Base-by-base conservation (phyloP, 1,140 invertebrate genomes). In the Rhizoglyphus robini region DNA sequence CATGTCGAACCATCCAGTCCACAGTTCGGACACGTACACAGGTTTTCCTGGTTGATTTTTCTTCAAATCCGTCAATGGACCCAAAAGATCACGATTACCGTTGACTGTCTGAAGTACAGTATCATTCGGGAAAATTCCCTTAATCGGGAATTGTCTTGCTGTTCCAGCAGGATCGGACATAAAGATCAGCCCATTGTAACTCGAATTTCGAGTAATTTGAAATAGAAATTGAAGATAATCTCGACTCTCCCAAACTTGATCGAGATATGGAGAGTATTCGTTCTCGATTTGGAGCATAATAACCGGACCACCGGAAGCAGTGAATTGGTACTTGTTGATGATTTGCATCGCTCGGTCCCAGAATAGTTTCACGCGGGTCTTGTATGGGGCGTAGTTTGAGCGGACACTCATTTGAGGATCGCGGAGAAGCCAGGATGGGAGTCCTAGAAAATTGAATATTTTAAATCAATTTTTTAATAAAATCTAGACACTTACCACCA, bases 361-460 rank as follows among this genome's bases (percentile, higher is more conserved):
- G 27, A 61, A 65, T n/a, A 5, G 1, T 20, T 18, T 4, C 8
- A 71, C 67, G 61, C 69, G 65, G 20, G 68, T 66, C 3, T 77
- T 69, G 65, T 75, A 78, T 18, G 41, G 15, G 8, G 23, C 1
- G 48, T 71, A 54, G 58, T 59, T 57, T n/a, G 64, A 47, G 47
- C 70, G 63, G 20, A 71, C 1, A 29, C 46, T 51, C 65, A 70
- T 70, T 11, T 46, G 13, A n/a, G 62, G 66, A 47, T 66, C 65
- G 54, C 57, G 32, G 18, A 68, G n/a, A 4, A 78, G 64, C 75
- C 76, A 78, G 4, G 69, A 70, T 34, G 77, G 77, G 58, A 78
- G 70, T n/a, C n/a, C n/a, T n/a, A n/a, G n/a, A n/a, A n/a, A n/a
- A n/a, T n/a, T n/a, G n/a, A n/a, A n/a, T n/a, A n/a, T n/a, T n/a